phyloP scores from a whole-genome alignment of 2,113 vertebrate genomes.

The Piaya cayana region DNA sequence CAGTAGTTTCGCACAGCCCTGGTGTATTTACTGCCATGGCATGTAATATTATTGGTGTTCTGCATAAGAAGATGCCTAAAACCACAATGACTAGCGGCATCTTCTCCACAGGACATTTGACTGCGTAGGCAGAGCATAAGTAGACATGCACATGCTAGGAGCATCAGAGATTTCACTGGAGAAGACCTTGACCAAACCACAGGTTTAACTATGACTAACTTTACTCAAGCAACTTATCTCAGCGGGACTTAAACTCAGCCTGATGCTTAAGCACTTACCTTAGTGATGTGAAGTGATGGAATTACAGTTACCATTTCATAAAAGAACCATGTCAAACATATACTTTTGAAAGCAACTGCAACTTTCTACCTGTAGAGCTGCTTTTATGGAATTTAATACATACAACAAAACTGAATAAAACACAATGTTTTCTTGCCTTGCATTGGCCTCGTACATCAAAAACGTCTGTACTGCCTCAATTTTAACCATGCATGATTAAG shows the following conservation, averaged over 20 bases:
- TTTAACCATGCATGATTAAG: slow-evolving; percentile 15
- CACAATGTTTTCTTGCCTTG: not conserved
- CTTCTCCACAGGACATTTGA: not conserved
- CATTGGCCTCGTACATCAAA: not conserved
- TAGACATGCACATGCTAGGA: not conserved
- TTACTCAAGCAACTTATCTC: not conserved
- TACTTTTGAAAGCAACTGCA: not conserved
- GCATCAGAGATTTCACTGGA: not conserved
- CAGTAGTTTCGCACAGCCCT: not conserved
- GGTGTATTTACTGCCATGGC: not conserved
- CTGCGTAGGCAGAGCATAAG: not conserved
- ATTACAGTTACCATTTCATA: not conserved
- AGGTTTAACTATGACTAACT: not conserved
- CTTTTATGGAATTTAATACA: slow-evolving; percentile 19
- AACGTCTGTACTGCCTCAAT: not conserved
- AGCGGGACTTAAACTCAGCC: not conserved
- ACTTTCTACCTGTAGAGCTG: slow-evolving; percentile 17
- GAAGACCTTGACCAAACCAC: not conserved
- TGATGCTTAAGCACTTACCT: not conserved
- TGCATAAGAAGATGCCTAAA: not conserved
- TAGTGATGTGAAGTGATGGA: not conserved
- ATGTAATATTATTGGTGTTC: not conserved
- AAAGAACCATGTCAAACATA: not conserved
- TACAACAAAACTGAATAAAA: slow-evolving; percentile 1
- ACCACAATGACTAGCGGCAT: not conserved